A percentile compares a stretch with the other conserved stretches of the same genome.
Evolutionary conservation across 1,140 invertebrate genomes (phyloP).

Genomic region (Hypsibius dujardini): DNA sequence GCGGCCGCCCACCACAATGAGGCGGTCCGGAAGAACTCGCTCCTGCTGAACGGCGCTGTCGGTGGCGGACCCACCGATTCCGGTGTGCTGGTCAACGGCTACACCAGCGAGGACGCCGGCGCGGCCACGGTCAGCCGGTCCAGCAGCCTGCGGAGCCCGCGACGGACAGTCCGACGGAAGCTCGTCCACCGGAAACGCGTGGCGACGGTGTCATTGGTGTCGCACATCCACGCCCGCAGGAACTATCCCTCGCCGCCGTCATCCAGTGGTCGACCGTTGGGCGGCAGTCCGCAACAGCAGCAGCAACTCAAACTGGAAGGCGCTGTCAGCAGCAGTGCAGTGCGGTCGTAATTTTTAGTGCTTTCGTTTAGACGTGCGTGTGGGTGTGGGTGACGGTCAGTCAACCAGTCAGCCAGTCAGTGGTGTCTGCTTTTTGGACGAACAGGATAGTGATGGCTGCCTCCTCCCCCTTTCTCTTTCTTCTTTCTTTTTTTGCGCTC

Average conservation of each 20-base stretch:
- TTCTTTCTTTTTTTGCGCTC: constrained; percentile 10
- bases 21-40: neutral
- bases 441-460: too few relatives aligned
- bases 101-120: neutral
- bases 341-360: neutral
- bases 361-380: neutral
- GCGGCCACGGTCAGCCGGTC: neutral
- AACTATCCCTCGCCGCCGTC: neutral
- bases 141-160: neutral
- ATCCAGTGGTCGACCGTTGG: neutral
- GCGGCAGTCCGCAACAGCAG: neutral
- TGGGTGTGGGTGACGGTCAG: neutral
- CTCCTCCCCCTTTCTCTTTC: constrained; percentile 4
- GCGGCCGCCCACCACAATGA: neutral
- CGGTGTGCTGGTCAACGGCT: neutral
- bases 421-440: too few relatives aligned
- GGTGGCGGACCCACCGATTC: neutral
- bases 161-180: neutral
- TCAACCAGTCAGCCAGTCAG: too few relatives aligned
- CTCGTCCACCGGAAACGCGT: neutral
- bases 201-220: neutral
- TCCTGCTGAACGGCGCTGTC: neutral
- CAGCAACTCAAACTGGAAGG: neutral
- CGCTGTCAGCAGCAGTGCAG: neutral
- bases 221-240: too few relatives aligned